phyloP scores from a whole-genome alignment of 2,113 vertebrate genomes.

The Zosterops pallidus region DNA sequence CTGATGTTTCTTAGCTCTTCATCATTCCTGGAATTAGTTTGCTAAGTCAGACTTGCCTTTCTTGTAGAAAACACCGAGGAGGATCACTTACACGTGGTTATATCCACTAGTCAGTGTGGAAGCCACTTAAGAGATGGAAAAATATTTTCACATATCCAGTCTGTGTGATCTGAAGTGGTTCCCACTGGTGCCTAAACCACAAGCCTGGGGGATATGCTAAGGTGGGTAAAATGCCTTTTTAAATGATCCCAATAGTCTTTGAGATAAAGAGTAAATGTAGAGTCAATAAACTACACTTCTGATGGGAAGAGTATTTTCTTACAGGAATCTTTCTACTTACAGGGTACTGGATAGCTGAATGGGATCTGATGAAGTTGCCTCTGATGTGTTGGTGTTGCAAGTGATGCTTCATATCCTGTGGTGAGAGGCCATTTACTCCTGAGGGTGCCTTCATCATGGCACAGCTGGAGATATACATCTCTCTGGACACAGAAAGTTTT shows the following conservation, averaged over 20 bases:
- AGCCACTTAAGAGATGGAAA: neutral
- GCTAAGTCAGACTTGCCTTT: neutral
- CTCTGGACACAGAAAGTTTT: neutral
- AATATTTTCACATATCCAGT: neutral
- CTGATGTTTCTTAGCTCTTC: neutral
- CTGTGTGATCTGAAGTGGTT: neutral
- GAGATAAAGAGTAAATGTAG: neutral
- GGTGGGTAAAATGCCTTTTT: neutral
- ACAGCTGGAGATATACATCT: neutral
- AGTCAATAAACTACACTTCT: neutral
- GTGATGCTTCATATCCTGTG: neutral
- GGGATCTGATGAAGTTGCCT: neutral
- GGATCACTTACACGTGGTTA: neutral
- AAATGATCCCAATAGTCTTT: neutral
- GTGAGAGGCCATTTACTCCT: neutral
- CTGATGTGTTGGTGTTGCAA: neutral
- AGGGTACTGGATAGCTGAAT: accelerated
- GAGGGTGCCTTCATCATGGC: neutral
- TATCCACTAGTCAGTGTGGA: accelerated
- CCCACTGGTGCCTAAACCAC: neutral
- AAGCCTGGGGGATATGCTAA: neutral
- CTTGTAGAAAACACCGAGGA: neutral
- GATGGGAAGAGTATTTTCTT: no score
- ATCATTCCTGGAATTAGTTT: neutral
- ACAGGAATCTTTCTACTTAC: neutral